Conservation (phyloP, 2,113 vertebrate genomes). For the Myrmecophaga tridactyla region DNA sequence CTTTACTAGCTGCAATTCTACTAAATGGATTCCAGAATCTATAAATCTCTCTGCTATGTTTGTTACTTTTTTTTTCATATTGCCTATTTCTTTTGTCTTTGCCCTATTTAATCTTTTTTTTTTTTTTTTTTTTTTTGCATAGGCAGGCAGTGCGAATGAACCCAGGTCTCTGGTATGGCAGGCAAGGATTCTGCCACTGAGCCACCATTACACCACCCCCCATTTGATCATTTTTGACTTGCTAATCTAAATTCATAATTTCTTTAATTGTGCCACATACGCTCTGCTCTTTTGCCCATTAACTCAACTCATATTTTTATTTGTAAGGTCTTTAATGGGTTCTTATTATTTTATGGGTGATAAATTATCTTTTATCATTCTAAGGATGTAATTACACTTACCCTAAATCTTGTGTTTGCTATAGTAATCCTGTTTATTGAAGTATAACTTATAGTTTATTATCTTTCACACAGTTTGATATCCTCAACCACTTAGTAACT, state of each 20-base stretch:
- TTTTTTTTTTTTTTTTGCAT: no score
- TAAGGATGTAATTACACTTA: background rate
- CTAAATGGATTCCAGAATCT: background rate
- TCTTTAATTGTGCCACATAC: background rate
- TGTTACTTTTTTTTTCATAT: background rate
- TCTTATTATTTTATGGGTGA: background rate
- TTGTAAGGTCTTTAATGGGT: background rate
- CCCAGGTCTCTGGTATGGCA: no score
- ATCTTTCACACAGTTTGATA: background rate
- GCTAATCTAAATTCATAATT: background rate
- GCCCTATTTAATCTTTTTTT: background rate
- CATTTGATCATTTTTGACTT: background rate
- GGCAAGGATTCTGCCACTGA: no score
- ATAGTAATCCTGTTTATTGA: background rate
- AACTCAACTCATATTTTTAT: background rate
- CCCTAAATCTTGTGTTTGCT: background rate
- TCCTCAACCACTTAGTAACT: background rate
- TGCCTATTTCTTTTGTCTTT: background rate
- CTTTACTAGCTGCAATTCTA: background rate
- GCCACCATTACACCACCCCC: no score
- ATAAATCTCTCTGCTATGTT: background rate
- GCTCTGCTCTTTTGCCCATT: background rate
- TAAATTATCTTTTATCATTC: background rate
- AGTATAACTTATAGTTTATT: no score
- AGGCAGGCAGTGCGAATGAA: no score